Conservation (phyloP, 2,888 invertebrate species). For the Hymenopus coronatus region DNA sequence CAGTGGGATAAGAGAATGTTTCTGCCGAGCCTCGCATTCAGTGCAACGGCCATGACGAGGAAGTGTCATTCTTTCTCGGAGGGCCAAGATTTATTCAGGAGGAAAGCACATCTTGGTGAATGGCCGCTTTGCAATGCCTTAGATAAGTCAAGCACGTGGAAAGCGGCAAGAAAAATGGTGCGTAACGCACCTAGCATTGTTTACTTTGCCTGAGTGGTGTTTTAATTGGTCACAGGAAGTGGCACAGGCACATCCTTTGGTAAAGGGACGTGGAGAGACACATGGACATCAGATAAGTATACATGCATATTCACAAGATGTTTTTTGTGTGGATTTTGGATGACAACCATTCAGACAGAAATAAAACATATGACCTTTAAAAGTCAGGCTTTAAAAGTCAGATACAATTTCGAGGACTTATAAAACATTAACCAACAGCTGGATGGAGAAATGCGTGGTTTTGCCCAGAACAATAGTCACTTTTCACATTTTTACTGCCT, state of each 20-base stretch:
- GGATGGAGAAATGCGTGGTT: too few relatives aligned
- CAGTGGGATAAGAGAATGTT: slow-evolving; percentile 21
- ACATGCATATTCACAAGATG: background rate
- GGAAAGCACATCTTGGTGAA: slow-evolving; percentile 18
- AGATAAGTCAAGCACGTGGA: slow-evolving; percentile 15
- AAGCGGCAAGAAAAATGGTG: background rate
- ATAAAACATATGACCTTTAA: too few relatives aligned
- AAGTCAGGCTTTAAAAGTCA: too few relatives aligned
- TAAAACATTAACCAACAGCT: too few relatives aligned
- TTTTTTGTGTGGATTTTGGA: too few relatives aligned
- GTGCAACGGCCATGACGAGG: slow-evolving; percentile 28
- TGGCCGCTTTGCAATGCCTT: background rate
- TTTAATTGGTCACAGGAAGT: slow-evolving; percentile 8
- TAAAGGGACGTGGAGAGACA: background rate
- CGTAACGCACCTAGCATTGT: background rate
- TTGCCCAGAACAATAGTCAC: too few relatives aligned
- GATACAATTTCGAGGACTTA: too few relatives aligned
- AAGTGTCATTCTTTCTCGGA: slow-evolving; percentile 27
- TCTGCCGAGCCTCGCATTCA: slow-evolving; percentile 16
- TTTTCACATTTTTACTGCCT: too few relatives aligned
- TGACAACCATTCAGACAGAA: too few relatives aligned
- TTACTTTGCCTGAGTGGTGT: background rate
- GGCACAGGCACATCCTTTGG: background rate
- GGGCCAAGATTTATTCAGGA: slow-evolving; percentile 26
- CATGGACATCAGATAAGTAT: background rate